phyloP scores from a whole-genome alignment of 2,888 invertebrate genomes.

The Catocala nupta region DNA sequence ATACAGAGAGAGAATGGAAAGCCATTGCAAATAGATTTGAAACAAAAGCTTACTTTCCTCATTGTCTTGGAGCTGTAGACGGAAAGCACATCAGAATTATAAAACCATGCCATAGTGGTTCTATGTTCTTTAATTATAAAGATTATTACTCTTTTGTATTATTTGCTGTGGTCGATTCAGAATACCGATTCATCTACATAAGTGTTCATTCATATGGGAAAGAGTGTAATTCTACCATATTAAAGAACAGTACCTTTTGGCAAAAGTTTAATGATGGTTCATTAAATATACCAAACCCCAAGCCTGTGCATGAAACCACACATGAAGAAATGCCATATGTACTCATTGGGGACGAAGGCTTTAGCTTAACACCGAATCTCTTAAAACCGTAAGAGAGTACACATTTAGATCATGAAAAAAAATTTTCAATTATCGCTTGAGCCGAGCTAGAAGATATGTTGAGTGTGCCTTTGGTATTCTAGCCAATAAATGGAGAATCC shows the following conservation, averaged over 20 bases:
- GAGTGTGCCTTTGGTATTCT: constrained; percentile 46
- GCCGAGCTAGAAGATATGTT: constrained; percentile 55
- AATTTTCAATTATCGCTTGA: constrained; percentile 60
- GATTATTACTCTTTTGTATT: constrained; percentile 17
- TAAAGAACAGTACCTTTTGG: constrained; percentile 19
- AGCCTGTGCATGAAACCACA: constrained; percentile 31
- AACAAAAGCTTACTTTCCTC: constrained; percentile 4
- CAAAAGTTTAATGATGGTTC: constrained; percentile 37
- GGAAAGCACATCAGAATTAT: constrained; percentile 14
- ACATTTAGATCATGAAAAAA: constrained; percentile 44
- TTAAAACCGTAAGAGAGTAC: constrained; percentile 28
- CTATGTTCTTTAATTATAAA: constrained; percentile 16
- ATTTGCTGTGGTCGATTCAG: constrained; percentile 14
- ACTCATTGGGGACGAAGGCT: constrained; percentile 36
- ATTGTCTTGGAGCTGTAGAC: too few species aligned
- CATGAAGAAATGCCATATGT: constrained; percentile 29
- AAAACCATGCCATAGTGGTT: constrained; percentile 13
- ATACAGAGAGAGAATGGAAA: constrained; percentile 26
- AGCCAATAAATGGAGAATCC: constrained; percentile 25
- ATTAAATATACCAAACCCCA: constrained; percentile 35
- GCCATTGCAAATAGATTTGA: constrained; percentile 22
- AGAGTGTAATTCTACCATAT: constrained; percentile 7
- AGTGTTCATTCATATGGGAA: constrained; percentile 14
- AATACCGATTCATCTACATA: constrained; percentile 10
- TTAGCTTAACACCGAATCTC: constrained; percentile 43